These are phyloP conservation scores for Orthosia gracilis DNA, from an alignment of 2,888 invertebrate genomes.

Conservation along the genomic window DNA sequence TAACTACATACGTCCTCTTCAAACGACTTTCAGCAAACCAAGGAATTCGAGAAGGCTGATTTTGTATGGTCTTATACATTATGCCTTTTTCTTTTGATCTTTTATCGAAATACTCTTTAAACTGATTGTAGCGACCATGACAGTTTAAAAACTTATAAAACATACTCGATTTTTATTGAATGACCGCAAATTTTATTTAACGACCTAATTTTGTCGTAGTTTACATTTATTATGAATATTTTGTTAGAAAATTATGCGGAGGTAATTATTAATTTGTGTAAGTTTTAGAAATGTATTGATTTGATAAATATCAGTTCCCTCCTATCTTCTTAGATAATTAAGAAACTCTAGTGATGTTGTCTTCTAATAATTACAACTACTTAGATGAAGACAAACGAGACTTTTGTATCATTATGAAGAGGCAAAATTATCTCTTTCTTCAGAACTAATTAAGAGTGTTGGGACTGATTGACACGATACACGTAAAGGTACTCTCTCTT, in stretches of 20 bases:
- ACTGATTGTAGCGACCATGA: no score
- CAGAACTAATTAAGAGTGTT: neutral
- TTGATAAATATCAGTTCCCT: neutral
- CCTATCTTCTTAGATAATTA: neutral
- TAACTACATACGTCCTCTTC: no score
- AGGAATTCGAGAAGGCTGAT: no score
- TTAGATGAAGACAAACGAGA: neutral
- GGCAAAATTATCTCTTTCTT: neutral
- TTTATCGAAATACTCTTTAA: no score
- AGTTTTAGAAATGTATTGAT: neutral
- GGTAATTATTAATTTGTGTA: no score
- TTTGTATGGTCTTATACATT: no score
- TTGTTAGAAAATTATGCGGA: neutral
- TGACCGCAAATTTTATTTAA: neutral
- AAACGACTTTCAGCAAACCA: no score
- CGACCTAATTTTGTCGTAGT: no score
- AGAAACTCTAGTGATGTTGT: neutral
- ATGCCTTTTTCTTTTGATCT: no score
- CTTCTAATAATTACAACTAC: neutral
- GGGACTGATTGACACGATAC: neutral
- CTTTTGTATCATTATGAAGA: neutral
- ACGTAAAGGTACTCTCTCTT: neutral
- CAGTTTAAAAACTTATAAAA: no score
- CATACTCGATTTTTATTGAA: no score
- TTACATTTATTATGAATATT: no score